phyloP scores from a whole-genome alignment of 2,113 vertebrate species.

The Poeciliopsis prolifica region DNA sequence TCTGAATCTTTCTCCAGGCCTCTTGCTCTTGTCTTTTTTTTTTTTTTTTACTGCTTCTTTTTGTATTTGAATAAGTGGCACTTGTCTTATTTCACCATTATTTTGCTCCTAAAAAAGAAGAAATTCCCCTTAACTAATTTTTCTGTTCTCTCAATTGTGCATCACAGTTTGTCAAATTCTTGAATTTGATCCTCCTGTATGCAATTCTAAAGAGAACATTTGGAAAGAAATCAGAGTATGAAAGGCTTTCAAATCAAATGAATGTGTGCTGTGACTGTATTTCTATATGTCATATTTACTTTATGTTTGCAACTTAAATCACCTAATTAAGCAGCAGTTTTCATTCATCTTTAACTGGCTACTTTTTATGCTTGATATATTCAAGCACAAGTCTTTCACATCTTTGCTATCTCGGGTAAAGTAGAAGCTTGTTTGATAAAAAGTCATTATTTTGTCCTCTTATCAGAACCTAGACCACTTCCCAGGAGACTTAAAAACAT shows the following conservation, averaged over 20 bases:
- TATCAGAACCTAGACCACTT: not conserved
- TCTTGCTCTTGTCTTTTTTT: constrained; percentile 6
- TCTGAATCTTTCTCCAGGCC: constrained; percentile 23
- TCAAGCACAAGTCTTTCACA: not conserved
- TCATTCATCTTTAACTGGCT: constrained; percentile 56
- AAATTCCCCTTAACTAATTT: constrained; percentile 38
- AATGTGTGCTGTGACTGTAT: constrained; percentile 9
- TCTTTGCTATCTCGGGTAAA: not conserved
- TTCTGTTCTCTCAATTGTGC: constrained; percentile 31
- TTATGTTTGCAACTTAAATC: constrained; percentile 39
- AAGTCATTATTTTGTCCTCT: not conserved
- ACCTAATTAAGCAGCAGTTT: constrained; percentile 60
- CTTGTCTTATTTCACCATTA: constrained; percentile 12
- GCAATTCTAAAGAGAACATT: constrained; percentile 17
- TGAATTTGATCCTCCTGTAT: constrained; percentile 26
- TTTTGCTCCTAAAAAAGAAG: constrained; percentile 41
- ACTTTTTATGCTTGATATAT: constrained; percentile 17
- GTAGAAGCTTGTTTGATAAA: not conserved
- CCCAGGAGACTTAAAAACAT: not conserved
- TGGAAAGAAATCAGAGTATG: constrained; percentile 32
- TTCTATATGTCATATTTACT: constrained; percentile 6
- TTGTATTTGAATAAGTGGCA: constrained; percentile 25
- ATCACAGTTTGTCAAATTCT: constrained; percentile 12
- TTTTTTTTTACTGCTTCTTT: not conserved
- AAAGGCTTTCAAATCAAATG: constrained; percentile 29